Evolutionary conservation across 1,140 invertebrate species (phyloP).

Genomic region (Cephus cinctus): DNA sequence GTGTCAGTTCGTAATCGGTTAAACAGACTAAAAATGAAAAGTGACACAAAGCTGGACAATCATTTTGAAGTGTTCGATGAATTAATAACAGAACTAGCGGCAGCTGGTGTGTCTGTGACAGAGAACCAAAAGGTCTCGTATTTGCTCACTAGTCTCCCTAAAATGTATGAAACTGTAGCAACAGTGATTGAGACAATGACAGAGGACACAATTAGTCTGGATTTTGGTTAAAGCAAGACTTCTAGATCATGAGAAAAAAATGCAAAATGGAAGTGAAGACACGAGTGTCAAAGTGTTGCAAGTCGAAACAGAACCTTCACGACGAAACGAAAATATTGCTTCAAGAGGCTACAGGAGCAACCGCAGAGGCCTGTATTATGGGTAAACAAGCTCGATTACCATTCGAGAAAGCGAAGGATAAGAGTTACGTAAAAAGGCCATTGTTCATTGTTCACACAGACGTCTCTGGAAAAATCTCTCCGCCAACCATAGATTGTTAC

Average conservation of each 20-base stretch:
- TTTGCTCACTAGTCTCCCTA: slow-evolving; percentile 42
- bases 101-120: slow-evolving; percentile 40
- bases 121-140: slow-evolving; percentile 42
- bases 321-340: too few relatives aligned
- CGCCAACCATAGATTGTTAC: too few relatives aligned
- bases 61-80: slow-evolving; percentile 45
- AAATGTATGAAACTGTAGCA: slow-evolving; percentile 38
- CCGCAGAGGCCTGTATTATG: too few relatives aligned
- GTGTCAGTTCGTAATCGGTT: slow-evolving; percentile 41
- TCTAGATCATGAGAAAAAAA: slow-evolving; percentile 48
- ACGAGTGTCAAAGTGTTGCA: slow-evolving; percentile 31
- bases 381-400: too few relatives aligned
- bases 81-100: slow-evolving; percentile 38
- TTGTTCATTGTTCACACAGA: too few relatives aligned
- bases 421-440: too few relatives aligned
- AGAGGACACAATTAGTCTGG: slow-evolving; percentile 38
- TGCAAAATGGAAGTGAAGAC: slow-evolving; percentile 27
- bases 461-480: too few relatives aligned
- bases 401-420: too few relatives aligned
- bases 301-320: slow-evolving; percentile 6
- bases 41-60: slow-evolving; percentile 34
- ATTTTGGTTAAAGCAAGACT: slow-evolving; percentile 45
- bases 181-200: slow-evolving; percentile 48
- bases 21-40: slow-evolving; percentile 39
- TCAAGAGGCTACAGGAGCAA: too few relatives aligned